phyloP scores from a whole-genome alignment of 2,888 invertebrate genomes.

The Diloba caeruleocephala region DNA sequence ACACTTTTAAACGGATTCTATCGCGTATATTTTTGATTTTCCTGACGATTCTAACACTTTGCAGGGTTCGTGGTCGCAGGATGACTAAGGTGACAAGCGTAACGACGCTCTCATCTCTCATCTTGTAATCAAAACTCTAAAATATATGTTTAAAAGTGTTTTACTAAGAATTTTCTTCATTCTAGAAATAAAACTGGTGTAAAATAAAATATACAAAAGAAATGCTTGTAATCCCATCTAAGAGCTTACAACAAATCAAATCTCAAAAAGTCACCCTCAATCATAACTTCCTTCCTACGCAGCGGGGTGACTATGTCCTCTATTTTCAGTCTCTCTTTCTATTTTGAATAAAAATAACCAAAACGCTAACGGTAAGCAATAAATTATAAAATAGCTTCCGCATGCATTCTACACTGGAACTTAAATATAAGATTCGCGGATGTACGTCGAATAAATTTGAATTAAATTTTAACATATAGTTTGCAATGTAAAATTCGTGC shows the following conservation, averaged over 20 bases:
- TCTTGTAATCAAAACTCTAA: too few species aligned
- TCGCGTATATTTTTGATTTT: too few species aligned
- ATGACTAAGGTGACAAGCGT: too few species aligned
- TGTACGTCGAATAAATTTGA: slow-evolving; percentile 63
- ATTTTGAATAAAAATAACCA: slow-evolving; percentile 70
- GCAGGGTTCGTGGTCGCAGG: too few species aligned
- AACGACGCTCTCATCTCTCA: too few species aligned
- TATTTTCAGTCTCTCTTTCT: slow-evolving; percentile 65
- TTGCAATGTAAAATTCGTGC: slow-evolving; percentile 13
- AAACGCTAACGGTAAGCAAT: slow-evolving; percentile 68
- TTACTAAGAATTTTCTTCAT: neutral
- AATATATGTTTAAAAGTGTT: too few species aligned
- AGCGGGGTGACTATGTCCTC: slow-evolving; percentile 55
- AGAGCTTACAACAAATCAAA: slow-evolving; percentile 68
- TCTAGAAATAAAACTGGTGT: slow-evolving; percentile 8
- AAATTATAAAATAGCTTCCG: slow-evolving; percentile 73
- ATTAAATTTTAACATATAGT: slow-evolving; percentile 24
- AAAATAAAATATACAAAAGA: slow-evolving; percentile 31
- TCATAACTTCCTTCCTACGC: slow-evolving; percentile 69
- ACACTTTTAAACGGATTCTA: too few species aligned
- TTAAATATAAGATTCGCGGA: slow-evolving; percentile 61
- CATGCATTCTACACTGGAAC: slow-evolving; percentile 60
- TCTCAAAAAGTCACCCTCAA: slow-evolving; percentile 72
- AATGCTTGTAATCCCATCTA: slow-evolving; percentile 56
- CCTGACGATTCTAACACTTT: too few species aligned